These are phyloP conservation scores for Cyphomyrus plagiostoma DNA, from an alignment of 2,113 vertebrate genomes.

Conservation along the genomic window DNA sequence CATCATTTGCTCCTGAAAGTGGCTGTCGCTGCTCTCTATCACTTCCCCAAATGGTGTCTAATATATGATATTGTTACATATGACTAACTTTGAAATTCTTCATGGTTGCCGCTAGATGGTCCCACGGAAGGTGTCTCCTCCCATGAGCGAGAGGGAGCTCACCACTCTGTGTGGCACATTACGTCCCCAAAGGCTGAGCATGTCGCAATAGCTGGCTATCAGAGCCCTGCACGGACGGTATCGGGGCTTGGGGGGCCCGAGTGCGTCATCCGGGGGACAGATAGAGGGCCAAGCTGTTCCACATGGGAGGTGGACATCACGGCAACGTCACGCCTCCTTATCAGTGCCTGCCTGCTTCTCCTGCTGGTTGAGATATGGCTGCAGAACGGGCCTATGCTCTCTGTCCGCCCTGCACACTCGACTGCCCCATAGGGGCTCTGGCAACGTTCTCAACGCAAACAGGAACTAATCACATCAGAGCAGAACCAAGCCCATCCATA, in stretches of 20 bases:
- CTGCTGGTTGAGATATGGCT: slow-evolving; percentile 3
- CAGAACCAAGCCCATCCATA: not conserved
- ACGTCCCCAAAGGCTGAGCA: not conserved
- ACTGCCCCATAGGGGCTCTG: not conserved
- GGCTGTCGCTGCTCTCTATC: not conserved
- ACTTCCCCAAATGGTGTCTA: not conserved
- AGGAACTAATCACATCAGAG: not conserved
- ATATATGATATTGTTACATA: not conserved
- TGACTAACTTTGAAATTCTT: not conserved
- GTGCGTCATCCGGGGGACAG: slow-evolving; percentile 6
- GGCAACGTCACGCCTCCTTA: not conserved
- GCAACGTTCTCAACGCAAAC: not conserved
- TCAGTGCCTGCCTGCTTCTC: not conserved
- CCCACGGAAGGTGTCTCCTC: not conserved
- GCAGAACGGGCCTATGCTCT: not conserved
- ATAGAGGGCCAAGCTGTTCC: not conserved
- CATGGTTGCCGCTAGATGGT: not conserved
- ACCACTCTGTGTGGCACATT: not conserved
- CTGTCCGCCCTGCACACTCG: not conserved
- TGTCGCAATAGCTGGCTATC: not conserved
- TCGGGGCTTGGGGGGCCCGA: not conserved
- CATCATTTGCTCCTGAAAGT: not conserved
- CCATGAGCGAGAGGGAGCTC: not conserved
- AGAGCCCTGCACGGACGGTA: not conserved
- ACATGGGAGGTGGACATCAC: not conserved